These are phyloP conservation scores for Argyrosomus regius DNA, from an alignment of 2,797 vertebrate species.

Conservation along the genomic window DNA sequence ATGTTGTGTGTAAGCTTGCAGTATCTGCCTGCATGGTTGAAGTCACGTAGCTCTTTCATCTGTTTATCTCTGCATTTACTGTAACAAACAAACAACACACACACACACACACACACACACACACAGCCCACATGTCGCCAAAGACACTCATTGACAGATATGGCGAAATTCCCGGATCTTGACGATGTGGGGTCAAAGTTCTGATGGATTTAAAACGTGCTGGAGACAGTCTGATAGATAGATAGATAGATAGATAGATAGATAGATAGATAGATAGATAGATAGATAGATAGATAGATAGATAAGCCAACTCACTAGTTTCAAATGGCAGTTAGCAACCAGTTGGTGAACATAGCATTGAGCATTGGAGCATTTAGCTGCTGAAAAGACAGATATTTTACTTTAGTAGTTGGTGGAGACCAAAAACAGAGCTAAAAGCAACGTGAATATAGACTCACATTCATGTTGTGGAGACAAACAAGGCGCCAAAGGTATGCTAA, in stretches of 20 bases:
- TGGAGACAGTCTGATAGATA: not conserved
- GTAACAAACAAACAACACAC: slow-evolving; percentile 36
- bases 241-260: not conserved
- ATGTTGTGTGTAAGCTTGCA: not conserved
- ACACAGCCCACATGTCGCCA: not conserved
- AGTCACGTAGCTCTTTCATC: slow-evolving; percentile 57
- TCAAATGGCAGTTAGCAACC: not conserved
- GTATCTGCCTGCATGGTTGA: slow-evolving; percentile 34
- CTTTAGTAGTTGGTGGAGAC: not conserved
- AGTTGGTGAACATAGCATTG: not conserved
- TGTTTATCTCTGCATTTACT: slow-evolving; percentile 50
- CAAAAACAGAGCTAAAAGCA: not conserved
- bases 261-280: not conserved
- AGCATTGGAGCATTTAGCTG: not conserved
- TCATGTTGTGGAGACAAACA: not conserved
- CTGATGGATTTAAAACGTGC: not conserved
- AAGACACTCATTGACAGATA: not conserved
- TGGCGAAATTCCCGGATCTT: not conserved
- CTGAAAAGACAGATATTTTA: not conserved
- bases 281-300: not conserved
- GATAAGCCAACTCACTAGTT: not conserved
- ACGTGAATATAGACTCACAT: not conserved
- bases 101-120: slow-evolving; percentile 12
- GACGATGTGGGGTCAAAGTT: slow-evolving; percentile 12
- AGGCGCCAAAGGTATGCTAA: not conserved